Evolutionary conservation across 2,113 vertebrate genomes (phyloP), one percentile per base, ranked within the genome.

Genomic region (Alces alces): DNA sequence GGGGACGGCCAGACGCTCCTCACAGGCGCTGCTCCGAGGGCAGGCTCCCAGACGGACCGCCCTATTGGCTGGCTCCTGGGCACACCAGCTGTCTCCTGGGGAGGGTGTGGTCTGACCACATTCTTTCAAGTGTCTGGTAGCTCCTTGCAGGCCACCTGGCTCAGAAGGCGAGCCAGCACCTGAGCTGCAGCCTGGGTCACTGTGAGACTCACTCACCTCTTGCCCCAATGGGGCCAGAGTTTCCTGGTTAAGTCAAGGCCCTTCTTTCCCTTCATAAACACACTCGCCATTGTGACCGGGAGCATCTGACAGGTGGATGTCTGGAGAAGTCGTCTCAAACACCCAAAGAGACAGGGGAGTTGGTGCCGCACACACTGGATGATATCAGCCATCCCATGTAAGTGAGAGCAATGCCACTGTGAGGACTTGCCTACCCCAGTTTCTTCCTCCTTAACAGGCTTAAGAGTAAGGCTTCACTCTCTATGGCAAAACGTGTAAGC

Each of bases 111-210:
- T 95, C 94, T 94, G 95, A 94, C 78, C 89, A 83, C 94, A 98
- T 96, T 98, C 82, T 95, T 87, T 95, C 50, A 97, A 83, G 95
- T 84, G 79, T 97, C 95, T 96, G 66, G 66, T 94, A 95, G 97
- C 70, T 95, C 83, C 94, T 50, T 89, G 39, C 39, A 84, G 70
- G 85, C 64, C 91, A 98, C 94, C 82, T 96, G 96, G 91, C 70
- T 92, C 50, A 52, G 50, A 80, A 78, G 70, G 57, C 4, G 5
- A 80, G 86, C 86, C 66, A 78, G 60, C 84, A 96, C 66, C 83
- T 39, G 23, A 88, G 78, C 33, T 2, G 60, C 43, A 57, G 57
- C 78, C 66, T 89, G 80, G 2, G 2, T 83, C 61, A 76, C 61
- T 3, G 23, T 54, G 61, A 73, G 33, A n/a, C 33, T 85, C 6